Evolutionary conservation across 2,888 invertebrate species (phyloP).

Genomic region (Pyrgus malvae): DNA sequence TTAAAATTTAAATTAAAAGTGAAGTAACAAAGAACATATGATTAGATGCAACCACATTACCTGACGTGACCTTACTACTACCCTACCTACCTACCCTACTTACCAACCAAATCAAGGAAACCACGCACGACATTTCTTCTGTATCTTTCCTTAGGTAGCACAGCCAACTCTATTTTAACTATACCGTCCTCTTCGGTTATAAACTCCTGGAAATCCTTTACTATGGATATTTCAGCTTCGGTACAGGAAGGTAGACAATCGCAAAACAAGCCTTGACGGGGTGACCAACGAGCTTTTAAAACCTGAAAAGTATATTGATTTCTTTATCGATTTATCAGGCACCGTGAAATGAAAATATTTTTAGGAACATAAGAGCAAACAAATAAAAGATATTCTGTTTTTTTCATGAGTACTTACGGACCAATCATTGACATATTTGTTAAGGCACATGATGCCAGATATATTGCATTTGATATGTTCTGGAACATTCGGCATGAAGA

Average conservation of each 20-base stretch:
- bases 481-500: slow-evolving; percentile 85
- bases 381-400: too few species aligned
- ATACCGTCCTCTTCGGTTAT: slow-evolving; percentile 44
- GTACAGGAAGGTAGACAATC: slow-evolving; percentile 88
- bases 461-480: slow-evolving; percentile 83
- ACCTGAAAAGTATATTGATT: slow-evolving; percentile 47
- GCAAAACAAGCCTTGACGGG: slow-evolving; percentile 84
- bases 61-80: too few species aligned
- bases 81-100: too few species aligned
- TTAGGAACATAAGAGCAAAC: too few species aligned
- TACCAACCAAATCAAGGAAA: slow-evolving; percentile 87
- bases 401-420: slow-evolving; percentile 77
- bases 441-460: slow-evolving; percentile 85
- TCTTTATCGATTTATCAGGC: not conserved
- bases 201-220: slow-evolving; percentile 76
- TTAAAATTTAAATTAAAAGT: too few species aligned
- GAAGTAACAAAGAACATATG: too few species aligned
- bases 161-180: slow-evolving; percentile 83
- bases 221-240: slow-evolving; percentile 85
- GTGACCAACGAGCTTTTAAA: slow-evolving; percentile 70
- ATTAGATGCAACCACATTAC: too few species aligned
- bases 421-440: slow-evolving; percentile 83
- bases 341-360: too few species aligned
- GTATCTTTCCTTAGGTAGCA: slow-evolving; percentile 86
- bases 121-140: slow-evolving; percentile 88